Evolutionary conservation across 2,113 vertebrate species (phyloP), one percentile per base, ranked within the genome.

Genomic region (Oncorhynchus tshawytscha): DNA sequence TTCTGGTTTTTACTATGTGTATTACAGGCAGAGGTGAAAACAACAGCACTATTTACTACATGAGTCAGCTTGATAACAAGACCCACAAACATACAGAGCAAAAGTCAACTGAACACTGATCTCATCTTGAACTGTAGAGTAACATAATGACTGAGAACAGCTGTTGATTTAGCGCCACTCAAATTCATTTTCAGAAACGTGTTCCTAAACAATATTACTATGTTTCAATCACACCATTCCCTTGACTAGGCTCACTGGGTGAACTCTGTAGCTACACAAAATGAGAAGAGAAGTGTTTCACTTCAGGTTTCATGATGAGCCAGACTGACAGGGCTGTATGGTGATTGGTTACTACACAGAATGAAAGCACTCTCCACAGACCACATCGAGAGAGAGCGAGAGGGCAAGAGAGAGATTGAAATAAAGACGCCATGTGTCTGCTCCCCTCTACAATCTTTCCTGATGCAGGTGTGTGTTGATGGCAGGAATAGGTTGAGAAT

Each of bases 391-490:
- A 73, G 22, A 77, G 66, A 80, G 7, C 51, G 67, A 51, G 68
- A 51, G 25, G 25, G 8, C 5, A 54, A 45, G 24, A 39, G 45
- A 66, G 25, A 66, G 57, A 57, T 39, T 8, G 24, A 31, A 68
- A 27, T 6, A 24, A 3, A 31, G 5, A 67, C n/a, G 18, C 20
- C 65, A 71, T 16, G 29, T 73, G 51, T 62, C 60, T 69, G 76
- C 64, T 73, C 67, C 48, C 54, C 18, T 15, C 27, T 16, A 7
- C 72, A 39, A 86, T 81, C 74, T 16, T 18, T 68, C 75, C 80
- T 68, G 82, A 62, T 27, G 67, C 68, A 51, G 73, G 70, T 25
- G 4, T 34, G 2, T 22, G 2, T 6, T 24, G 62, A 72, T 70
- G 25, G 34, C 12, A 16, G 27, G 27, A 15, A 62, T 62, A 62